Percentiles rank a stretch among this genome's conserved stretches.
phyloP scores from a whole-genome alignment of 2,113 vertebrate genomes.

The Paratilapia polleni region DNA sequence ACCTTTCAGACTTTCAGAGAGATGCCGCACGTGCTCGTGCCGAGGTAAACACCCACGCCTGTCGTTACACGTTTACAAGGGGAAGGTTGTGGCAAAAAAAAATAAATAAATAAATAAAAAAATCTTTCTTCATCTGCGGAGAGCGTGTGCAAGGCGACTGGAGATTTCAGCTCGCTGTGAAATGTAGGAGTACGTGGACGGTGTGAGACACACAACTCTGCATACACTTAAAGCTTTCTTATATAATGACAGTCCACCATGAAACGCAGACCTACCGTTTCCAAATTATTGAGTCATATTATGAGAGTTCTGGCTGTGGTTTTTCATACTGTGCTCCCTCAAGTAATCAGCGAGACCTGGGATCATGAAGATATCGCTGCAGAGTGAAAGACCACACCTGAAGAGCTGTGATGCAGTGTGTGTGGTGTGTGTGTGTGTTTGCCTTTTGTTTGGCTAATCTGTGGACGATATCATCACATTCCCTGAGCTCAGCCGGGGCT shows the following conservation, averaged over 20 bases:
- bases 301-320: background rate
- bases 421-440: too few species aligned
- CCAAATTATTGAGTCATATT: background rate
- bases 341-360: background rate
- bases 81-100: slow-evolving; percentile 42
- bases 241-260: background rate
- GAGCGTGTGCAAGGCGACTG: background rate
- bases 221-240: background rate
- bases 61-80: slow-evolving; percentile 42
- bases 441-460: too few species aligned
- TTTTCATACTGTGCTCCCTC: background rate
- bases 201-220: background rate
- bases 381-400: background rate
- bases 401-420: background rate
- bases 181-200: background rate
- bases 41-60: slow-evolving; percentile 64
- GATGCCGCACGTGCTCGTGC: slow-evolving; percentile 13
- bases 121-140: slow-evolving; percentile 42
- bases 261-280: background rate
- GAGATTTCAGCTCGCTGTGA: slow-evolving; percentile 12
- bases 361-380: background rate
- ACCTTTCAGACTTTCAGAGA: slow-evolving; percentile 47
- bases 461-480: too few species aligned
- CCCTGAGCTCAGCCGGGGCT: too few species aligned
- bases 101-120: too few species aligned